Evolutionary conservation across 2,888 invertebrate genomes (phyloP), one percentile per base, ranked within the genome.

Genomic region (Rhingia campestris): DNA sequence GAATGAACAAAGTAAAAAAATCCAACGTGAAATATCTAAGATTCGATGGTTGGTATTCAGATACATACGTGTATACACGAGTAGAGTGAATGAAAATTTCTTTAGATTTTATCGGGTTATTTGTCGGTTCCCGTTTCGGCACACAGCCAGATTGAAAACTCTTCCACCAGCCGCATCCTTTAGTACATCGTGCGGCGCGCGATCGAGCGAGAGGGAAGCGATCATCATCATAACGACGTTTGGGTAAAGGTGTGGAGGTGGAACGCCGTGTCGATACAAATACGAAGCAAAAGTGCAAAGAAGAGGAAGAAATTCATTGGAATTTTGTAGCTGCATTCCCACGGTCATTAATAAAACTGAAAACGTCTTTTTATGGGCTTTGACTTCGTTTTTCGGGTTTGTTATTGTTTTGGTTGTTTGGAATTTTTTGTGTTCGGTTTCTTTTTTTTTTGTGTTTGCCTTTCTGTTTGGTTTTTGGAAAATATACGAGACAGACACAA

Each of bases 291-390:
- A 76, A 61, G 61, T 51, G 53, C 53, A 66, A 59, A 12, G 59
- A 69, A 70, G 69, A 80, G 49, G 64, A 74, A 66, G 84, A 74
- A 22, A 84, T 84, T 84, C 84, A 80, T 84, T 84, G 84, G 84
- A 84, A 84, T 84, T 84, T 70, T 70, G 80, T 84, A 43, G 74
- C 80, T 80, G 84, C 84, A 84, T 90, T 90, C 90, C 90, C 90
- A 90, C 90, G 90, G 89, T 87, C 90, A 90, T 90, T 90, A 90
- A 90, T 90, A 90, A 90, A 90, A 90, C 89, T 89, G 89, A 89
- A 84, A 89, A 90, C 90, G 90, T 90, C 88, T 89, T 87, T 88
- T 87, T 89, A 89, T 88, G 88, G 88, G 87, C 87, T 88, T 87
- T 88, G 87, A 88, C 85, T 79, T 81, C 81, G 81, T 85, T 84